Base-by-base conservation (phyloP, 2,113 vertebrate species). In the Sus scrofa region DNA sequence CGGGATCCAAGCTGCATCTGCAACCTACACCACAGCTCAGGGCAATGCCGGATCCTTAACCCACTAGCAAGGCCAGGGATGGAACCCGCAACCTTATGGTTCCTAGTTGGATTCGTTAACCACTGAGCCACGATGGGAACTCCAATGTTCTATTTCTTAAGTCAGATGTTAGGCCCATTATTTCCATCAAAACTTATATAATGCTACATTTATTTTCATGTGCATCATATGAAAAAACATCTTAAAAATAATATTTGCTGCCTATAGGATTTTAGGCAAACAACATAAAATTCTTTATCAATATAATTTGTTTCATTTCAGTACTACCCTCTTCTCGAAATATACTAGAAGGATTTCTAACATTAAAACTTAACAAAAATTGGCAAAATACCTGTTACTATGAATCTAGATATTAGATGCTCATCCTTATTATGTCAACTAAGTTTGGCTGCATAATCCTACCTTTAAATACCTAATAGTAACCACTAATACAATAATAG, bases 351-450 rank as follows among this genome's bases (percentile, higher is more conserved):
- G 22, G 9, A 86, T 56, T 96, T 88, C 85, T 85, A 86, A 65
- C 27, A 84, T 63, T 58, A 75, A 92, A 87, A 96, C 27, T 30
- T 75, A 86, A 1, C 73, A 62, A 92, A 62, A 97, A 68, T 6
- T 81, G 26, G 22, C 34, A n/a, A 90, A 70, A 58, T 75, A 70
- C 0, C 18, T 68, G 3, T 77, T 77, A 63, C 4, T 58, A 65
- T 84, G 79, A 93, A 89, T 44, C 39, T 78, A 89, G 54, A 50
- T 26, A 81, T 24, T 22, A 65, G 16, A 75, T 63, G 86, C 58
- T 89, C 67, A 95, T 92, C 26, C 4, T 91, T 89, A 73, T 54
- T 93, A 71, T 50, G 5, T 71, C 77, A 94, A 81, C 12, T 75
- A 92, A 94, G 68, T 73, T 83, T 86, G 62, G 39, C 37, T 78